Evolutionary conservation across 2,888 invertebrate genomes (phyloP).

Genomic region (Troides helena): DNA sequence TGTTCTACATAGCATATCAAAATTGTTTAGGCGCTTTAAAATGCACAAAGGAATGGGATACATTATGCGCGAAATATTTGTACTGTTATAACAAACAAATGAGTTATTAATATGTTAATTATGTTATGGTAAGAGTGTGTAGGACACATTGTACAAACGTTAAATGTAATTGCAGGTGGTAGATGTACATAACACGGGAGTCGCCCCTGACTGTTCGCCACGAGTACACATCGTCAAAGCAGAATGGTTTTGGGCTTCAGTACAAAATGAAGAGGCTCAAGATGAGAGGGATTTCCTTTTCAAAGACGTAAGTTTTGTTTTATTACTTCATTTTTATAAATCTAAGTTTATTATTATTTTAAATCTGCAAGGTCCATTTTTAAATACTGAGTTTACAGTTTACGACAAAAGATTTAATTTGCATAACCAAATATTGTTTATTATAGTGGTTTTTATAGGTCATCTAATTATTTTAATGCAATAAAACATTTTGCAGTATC

Average conservation of each 20-base stretch:
- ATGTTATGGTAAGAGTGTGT: not conserved
- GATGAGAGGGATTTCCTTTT: slow-evolving; percentile 94
- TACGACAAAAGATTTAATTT: too few species aligned
- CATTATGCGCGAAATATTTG: slow-evolving; percentile 5
- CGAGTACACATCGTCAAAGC: slow-evolving; percentile 90
- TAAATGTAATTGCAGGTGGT: slow-evolving; percentile 83
- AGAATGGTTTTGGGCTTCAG: slow-evolving; percentile 99
- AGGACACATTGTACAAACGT: slow-evolving; percentile 27
- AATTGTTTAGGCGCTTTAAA: slow-evolving; percentile 23
- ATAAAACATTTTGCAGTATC: slow-evolving; percentile 48
- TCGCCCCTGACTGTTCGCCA: slow-evolving; percentile 85
- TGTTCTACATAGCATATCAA: slow-evolving; percentile 18
- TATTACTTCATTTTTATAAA: not conserved
- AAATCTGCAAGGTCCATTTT: not conserved
- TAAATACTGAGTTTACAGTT: not conserved
- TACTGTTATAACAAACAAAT: not conserved
- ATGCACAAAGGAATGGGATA: slow-evolving; percentile 26
- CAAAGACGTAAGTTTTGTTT: slow-evolving; percentile 85
- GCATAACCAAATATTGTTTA: too few species aligned
- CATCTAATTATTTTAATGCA: too few species aligned
- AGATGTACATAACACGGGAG: slow-evolving; percentile 87
- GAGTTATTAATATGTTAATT: not conserved
- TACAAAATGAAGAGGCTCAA: slow-evolving; percentile 96
- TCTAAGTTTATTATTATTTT: not conserved
- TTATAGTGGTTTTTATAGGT: too few species aligned